Evolutionary conservation across 92 coral and sea anemone species (phyloP).

Genomic region (Actinernus sp.): DNA sequence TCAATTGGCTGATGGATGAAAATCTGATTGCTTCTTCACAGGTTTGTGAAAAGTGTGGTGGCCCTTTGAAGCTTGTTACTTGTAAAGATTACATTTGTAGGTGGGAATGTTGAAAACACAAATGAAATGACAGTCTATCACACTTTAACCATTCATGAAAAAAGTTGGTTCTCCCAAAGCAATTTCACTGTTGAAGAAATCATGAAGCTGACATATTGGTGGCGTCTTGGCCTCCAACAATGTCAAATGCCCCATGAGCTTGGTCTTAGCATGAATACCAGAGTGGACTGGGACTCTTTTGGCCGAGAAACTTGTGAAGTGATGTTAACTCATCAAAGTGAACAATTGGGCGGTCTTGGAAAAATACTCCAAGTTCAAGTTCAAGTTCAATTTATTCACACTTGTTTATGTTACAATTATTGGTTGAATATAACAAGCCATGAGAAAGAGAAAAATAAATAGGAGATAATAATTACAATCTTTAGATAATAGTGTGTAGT

Average conservation of each 20-base stretch:
- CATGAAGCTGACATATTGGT: constrained; percentile 42
- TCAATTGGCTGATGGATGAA: constrained; percentile 41
- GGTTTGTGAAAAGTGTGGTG: constrained; percentile 17
- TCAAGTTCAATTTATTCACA: too few species aligned
- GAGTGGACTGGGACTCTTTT: constrained; percentile 46
- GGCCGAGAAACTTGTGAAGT: constrained; percentile 51
- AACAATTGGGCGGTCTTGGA: constrained; percentile 15
- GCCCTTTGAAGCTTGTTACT: constrained; percentile 18
- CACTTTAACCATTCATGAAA: constrained; percentile 27
- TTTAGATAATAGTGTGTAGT: too few species aligned
- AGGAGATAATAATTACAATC: too few species aligned
- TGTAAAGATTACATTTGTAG: constrained; percentile 30
- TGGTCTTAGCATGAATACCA: constrained; percentile 16
- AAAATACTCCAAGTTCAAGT: too few species aligned
- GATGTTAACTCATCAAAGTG: constrained; percentile 5
- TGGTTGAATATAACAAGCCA: too few species aligned
- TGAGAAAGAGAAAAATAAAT: too few species aligned
- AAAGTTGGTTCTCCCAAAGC: constrained; percentile 43
- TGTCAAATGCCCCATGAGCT: constrained; percentile 26
- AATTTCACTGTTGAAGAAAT: constrained; percentile 46
- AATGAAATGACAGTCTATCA: constrained; percentile 22
- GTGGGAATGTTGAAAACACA: constrained; percentile 51
- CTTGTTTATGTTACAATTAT: too few species aligned
- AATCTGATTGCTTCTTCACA: constrained; percentile 25
- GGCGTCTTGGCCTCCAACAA: too few species aligned